phyloP scores from a whole-genome alignment of 2,888 invertebrate genomes.

The Hirtodrosophila histrioides region DNA sequence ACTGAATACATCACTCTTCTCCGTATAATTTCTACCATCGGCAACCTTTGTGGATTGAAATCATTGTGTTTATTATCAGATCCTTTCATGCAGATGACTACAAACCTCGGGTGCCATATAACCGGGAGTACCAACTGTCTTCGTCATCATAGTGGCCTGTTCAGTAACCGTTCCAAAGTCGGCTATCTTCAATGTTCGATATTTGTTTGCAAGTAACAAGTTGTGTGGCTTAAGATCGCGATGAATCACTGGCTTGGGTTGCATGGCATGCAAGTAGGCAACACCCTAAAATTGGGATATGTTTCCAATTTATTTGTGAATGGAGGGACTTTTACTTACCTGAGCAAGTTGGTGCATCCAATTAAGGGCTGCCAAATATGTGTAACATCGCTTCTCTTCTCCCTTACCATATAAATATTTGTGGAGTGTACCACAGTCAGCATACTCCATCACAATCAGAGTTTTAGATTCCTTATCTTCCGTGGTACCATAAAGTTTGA shows the following conservation, averaged over 20 bases:
- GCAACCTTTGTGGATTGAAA: background rate
- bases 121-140: background rate
- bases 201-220: slow-evolving; percentile 8
- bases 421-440: slow-evolving; percentile 25
- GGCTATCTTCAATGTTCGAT: slow-evolving; percentile 8
- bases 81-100: background rate
- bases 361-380: background rate
- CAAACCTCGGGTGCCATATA: slow-evolving; percentile 36
- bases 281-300: slow-evolving; percentile 15
- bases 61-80: background rate
- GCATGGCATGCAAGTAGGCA: slow-evolving; percentile 11
- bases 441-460: slow-evolving; percentile 18
- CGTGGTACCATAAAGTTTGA: slow-evolving; percentile 4
- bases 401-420: slow-evolving; percentile 2
- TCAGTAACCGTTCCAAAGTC: slow-evolving; percentile 25
- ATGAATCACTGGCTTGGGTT: slow-evolving; percentile 17
- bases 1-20: slow-evolving; percentile 30
- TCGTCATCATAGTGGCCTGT: slow-evolving; percentile 7
- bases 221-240: slow-evolving; percentile 31
- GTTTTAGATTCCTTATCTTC: background rate
- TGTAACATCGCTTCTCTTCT: background rate
- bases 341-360: slow-evolving; percentile 27
- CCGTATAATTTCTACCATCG: background rate
- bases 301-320: background rate
- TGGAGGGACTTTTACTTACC: background rate